A percentile compares a stretch with the other conserved stretches of the same genome.
Evolutionary conservation across 2,113 vertebrate species (phyloP).

Genomic region (Carettochelys insculpta): DNA sequence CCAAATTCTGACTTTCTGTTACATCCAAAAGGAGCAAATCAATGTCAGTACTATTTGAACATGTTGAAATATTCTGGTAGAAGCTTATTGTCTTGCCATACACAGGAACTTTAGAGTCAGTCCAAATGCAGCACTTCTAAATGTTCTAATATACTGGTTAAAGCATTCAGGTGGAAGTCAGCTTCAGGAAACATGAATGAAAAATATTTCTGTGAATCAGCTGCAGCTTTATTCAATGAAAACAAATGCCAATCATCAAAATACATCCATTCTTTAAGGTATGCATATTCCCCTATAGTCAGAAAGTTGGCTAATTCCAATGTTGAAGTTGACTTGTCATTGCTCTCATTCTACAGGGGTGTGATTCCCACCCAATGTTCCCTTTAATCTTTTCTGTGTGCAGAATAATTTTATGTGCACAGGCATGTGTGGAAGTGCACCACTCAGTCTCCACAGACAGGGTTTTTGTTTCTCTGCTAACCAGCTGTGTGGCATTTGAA

Average conservation of each 20-base stretch:
- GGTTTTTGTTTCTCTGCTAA: too few species aligned
- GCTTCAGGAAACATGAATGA: not conserved
- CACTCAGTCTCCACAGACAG: too few species aligned
- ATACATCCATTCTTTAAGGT: too few species aligned
- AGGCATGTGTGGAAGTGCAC: too few species aligned
- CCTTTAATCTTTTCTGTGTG: too few species aligned
- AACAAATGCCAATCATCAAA: not conserved
- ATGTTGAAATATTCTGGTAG: not conserved
- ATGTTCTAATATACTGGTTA: conserved; percentile 5
- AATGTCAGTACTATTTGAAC: not conserved
- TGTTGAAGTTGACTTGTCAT: not conserved
- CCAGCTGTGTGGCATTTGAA: too few species aligned
- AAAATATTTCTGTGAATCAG: not conserved
- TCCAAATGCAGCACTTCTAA: not conserved
- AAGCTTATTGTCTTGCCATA: not conserved
- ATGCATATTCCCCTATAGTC: not conserved
- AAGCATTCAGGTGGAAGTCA: not conserved
- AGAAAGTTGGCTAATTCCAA: not conserved
- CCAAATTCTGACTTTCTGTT: not conserved
- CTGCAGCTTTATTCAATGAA: not conserved
- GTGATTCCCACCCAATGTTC: too few species aligned
- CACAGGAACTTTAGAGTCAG: not conserved
- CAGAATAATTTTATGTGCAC: too few species aligned
- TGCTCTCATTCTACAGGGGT: not conserved
- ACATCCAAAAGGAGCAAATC: not conserved